Conservation (phyloP, 2,888 invertebrate species). For the Ferrisia virgata region DNA sequence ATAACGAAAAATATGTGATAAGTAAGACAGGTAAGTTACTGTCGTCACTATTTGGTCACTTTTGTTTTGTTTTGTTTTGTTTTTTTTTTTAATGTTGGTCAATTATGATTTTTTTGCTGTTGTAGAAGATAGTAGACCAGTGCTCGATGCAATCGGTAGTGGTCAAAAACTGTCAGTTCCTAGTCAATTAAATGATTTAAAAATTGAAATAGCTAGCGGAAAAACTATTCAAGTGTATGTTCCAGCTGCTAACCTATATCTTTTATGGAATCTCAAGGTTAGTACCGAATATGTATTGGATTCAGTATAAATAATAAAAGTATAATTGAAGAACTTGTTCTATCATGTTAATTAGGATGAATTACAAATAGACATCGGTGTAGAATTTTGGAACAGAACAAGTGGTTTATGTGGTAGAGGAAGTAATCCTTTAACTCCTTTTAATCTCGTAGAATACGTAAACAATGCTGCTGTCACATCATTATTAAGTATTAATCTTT, state of each 20-base stretch:
- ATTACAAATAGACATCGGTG: constrained; percentile 65
- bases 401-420: constrained; percentile 73
- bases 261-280: constrained; percentile 77
- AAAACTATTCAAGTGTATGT: constrained; percentile 67
- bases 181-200: constrained; percentile 67
- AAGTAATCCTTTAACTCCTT: neutral
- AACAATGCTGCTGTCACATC: neutral
- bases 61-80: neutral
- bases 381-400: constrained; percentile 72
- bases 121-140: constrained; percentile 36
- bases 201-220: constrained; percentile 69
- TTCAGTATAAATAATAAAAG: too few species aligned
- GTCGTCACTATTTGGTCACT: constrained; percentile 19
- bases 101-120: neutral
- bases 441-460: neutral
- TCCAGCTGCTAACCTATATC: constrained; percentile 64
- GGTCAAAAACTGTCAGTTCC: constrained; percentile 63
- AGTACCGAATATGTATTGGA: constrained; percentile 48
- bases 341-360: constrained; percentile 56
- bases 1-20: constrained; percentile 67
- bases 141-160: constrained; percentile 22
- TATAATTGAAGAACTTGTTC: neutral
- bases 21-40: constrained; percentile 54
- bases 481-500: constrained; percentile 24
- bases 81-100: too few species aligned